Evolutionary conservation across 2,888 invertebrate species (phyloP).

Genomic region (Horisme vitalbata): DNA sequence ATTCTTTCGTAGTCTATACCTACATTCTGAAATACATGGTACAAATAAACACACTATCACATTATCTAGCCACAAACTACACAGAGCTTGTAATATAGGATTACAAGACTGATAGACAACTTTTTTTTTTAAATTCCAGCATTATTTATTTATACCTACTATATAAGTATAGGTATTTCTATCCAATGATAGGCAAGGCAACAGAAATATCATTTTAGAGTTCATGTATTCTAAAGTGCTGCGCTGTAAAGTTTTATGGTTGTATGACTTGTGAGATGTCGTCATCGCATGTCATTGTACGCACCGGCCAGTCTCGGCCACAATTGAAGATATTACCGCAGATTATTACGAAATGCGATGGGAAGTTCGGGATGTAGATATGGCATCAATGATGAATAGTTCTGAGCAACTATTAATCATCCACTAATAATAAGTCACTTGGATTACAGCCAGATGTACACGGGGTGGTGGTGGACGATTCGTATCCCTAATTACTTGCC

Average conservation of each 20-base stretch:
- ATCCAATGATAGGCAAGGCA: too few species aligned
- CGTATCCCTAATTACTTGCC: neutral
- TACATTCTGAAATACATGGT: too few species aligned
- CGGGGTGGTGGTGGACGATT: slow-evolving; percentile 41
- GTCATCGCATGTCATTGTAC: slow-evolving; percentile 44
- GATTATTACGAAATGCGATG: slow-evolving; percentile 40
- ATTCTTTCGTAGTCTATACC: slow-evolving; percentile 31
- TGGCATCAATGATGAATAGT: slow-evolving; percentile 42
- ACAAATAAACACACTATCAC: too few species aligned
- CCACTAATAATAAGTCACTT: slow-evolving; percentile 52
- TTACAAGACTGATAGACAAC: too few species aligned
- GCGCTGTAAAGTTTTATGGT: slow-evolving; percentile 36
- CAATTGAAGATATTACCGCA: slow-evolving; percentile 40
- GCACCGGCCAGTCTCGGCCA: slow-evolving; percentile 35
- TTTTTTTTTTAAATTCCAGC: too few species aligned
- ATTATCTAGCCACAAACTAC: too few species aligned
- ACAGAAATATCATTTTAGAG: slow-evolving; percentile 4
- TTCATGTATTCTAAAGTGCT: slow-evolving; percentile 21
- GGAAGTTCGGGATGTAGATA: slow-evolving; percentile 36
- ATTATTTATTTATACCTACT: too few species aligned
- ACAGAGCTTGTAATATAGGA: too few species aligned
- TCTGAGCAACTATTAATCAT: slow-evolving; percentile 50
- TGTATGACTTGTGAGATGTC: slow-evolving; percentile 31
- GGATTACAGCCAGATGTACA: slow-evolving; percentile 53
- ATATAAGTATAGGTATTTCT: too few species aligned